Evolutionary conservation across 2,797 vertebrate species (phyloP), one percentile per base, ranked within the genome.

Genomic region (Macropodus opercularis): DNA sequence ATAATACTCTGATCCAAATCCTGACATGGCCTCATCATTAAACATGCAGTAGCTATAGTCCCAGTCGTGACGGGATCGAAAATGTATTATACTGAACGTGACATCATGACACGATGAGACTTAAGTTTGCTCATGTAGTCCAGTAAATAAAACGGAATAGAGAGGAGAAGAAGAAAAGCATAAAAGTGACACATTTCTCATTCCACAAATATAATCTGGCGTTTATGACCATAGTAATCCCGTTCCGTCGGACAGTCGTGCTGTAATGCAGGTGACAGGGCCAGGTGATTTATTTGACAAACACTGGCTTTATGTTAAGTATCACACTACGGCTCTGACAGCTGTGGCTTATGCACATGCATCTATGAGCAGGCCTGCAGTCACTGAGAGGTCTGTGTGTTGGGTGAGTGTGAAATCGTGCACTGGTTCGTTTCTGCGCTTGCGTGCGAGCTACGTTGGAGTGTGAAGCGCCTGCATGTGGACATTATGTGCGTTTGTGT

Each of bases 281-380:
- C 13, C 9, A 11, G 38, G 63, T 77, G 77, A 82, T 83, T 83
- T 80, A 67, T 75, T 65, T 72, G 76, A 85, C 14, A 10, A 70
- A 75, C 63, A 55, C 71, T 50, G 44, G 41, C 69, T 75, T 77
- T 39, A 58, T 76, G 79, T 77, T 80, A 83, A 84, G 44, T 68
- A 80, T 79, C 68, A 78, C 70, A 75, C 86, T 75, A 86, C 79
- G 9, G 19, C 70, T 31, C 21, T 80, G 84, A 77, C 78, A 84
- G 81, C 64, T 74, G 77, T 53, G 76, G 65, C 73, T 80, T 74
- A 77, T 64, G 42, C 47, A 38, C 63, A 72, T 39, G 67, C 38
- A 50, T 50, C 38, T 21, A 26, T 50, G 55, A 58, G 27, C 49
- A 12, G 24, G 44, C 15, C 23, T 50, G 44, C 17, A 50, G 35